Conservation (phyloP, 2,888 invertebrate genomes). For the Homarus gammarus region DNA sequence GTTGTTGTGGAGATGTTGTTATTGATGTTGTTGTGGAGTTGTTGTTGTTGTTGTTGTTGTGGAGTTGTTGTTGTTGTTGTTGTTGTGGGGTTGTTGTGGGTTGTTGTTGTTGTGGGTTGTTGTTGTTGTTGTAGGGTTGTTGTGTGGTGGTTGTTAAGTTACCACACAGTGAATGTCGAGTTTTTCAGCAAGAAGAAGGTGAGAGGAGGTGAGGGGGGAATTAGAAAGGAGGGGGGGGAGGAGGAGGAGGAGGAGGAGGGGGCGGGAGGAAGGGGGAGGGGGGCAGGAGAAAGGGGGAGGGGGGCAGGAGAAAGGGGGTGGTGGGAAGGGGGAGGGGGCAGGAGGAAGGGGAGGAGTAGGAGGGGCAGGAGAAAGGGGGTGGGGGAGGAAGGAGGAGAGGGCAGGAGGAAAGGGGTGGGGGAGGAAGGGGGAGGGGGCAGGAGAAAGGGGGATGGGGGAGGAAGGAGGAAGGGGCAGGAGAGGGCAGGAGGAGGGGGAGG, state of each 20-base stretch:
- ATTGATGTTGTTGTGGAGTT: no score
- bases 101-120: no score
- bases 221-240: not conserved
- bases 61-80: no score
- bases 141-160: no score
- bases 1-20: no score
- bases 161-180: not conserved
- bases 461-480: not conserved
- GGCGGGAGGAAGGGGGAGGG: no score
- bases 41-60: no score
- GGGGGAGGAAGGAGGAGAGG: slow-evolving; percentile 3
- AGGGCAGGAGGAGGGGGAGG: not conserved
- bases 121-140: no score
- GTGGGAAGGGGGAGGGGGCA: not conserved
- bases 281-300: not conserved
- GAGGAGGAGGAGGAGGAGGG: not conserved
- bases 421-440: not conserved
- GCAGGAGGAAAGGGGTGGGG: no score
- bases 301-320: slow-evolving; percentile 1
- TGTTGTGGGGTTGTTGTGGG: no score
- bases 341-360: not conserved
- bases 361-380: not conserved
- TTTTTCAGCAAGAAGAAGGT: no score
- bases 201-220: not conserved
- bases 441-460: not conserved